Evolutionary conservation across 1,140 invertebrate genomes (phyloP).

Genomic region (Elymnias hypermnestra): DNA sequence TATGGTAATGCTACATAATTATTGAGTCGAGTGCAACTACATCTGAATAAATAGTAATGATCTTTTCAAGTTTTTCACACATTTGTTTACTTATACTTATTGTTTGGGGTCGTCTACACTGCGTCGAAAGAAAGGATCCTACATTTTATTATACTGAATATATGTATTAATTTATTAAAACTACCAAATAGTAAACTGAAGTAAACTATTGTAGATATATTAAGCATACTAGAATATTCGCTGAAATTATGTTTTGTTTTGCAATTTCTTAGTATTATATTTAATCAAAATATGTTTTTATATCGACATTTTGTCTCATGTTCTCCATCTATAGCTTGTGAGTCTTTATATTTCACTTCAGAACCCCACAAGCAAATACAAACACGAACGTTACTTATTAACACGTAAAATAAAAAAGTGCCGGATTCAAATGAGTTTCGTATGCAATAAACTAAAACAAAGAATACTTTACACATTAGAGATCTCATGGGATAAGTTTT

Average conservation of each 20-base stretch:
- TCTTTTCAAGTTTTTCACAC: conserved; percentile 46
- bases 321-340: no score
- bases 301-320: no score
- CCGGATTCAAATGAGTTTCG: background rate
- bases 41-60: conserved; percentile 52
- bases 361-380: background rate
- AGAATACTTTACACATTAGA: conserved; percentile 1
- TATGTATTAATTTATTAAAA: no score
- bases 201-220: no score
- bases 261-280: no score
- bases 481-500: background rate
- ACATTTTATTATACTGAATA: no score
- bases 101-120: conserved; percentile 5
- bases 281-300: no score
- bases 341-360: no score
- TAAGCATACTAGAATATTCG: no score
- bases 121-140: no score
- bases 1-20: conserved; percentile 65
- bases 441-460: conserved; percentile 18
- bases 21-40: conserved; percentile 39
- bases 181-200: no score
- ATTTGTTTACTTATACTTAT: conserved; percentile 30
- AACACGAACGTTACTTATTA: background rate
- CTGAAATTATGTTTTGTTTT: no score
- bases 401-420: background rate